phyloP scores from a whole-genome alignment of 2,113 vertebrate species.

The Mirza zaza region DNA sequence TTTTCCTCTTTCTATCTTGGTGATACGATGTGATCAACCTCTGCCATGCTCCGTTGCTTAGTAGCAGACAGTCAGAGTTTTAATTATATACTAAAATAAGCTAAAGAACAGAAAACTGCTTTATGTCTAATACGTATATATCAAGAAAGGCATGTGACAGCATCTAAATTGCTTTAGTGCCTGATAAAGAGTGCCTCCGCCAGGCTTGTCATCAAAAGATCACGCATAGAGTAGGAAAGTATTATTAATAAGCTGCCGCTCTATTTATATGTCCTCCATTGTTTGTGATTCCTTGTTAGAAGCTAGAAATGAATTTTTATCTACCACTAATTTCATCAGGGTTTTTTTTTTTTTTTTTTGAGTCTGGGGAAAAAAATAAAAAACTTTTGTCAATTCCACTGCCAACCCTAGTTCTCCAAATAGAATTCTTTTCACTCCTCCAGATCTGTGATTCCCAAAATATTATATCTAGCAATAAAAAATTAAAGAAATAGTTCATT shows the following conservation, averaged over 20 bases:
- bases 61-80: constrained; percentile 86
- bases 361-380: constrained; percentile 47
- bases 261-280: constrained; percentile 81
- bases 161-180: constrained; percentile 81
- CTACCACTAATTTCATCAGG: constrained; percentile 80
- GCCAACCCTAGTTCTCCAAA: constrained; percentile 72
- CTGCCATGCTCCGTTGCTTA: constrained; percentile 85
- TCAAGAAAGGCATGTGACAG: constrained; percentile 85
- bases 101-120: constrained; percentile 83
- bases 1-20: constrained; percentile 81
- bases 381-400: constrained; percentile 64
- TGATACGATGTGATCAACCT: constrained; percentile 84
- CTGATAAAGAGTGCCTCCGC: constrained; percentile 82
- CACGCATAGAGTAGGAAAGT: constrained; percentile 75
- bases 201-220: constrained; percentile 83
- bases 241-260: constrained; percentile 83
- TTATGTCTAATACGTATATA: constrained; percentile 83
- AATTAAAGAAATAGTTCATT: constrained; percentile 70
- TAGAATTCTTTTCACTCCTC: constrained; percentile 64
- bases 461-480: constrained; percentile 53
- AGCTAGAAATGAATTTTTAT: constrained; percentile 77
- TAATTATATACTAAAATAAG: constrained; percentile 88
- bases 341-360: constrained; percentile 69
- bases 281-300: constrained; percentile 76
- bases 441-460: constrained; percentile 61